A percentile compares a stretch with the other conserved stretches of the same genome.
These are phyloP conservation scores for Varanus komodoensis DNA, from an alignment of 2,113 vertebrate genomes.

Conservation along the genomic window DNA sequence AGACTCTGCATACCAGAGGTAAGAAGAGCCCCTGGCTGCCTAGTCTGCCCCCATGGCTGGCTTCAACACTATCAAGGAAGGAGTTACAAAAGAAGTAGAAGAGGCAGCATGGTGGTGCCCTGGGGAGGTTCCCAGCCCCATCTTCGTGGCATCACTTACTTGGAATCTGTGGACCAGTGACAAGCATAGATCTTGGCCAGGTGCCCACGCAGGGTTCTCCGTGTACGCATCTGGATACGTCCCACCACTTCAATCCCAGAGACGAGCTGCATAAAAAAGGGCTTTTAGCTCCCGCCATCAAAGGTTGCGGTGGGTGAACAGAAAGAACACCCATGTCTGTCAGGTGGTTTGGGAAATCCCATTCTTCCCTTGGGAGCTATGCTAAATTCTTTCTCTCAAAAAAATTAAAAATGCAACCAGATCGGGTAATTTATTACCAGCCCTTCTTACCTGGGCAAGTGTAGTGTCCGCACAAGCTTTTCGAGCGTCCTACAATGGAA, in stretches of 20 bases:
- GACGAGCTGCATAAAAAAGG: slow-evolving; percentile 73
- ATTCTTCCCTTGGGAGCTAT: not conserved
- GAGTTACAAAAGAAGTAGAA: not conserved
- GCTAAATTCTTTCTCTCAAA: not conserved
- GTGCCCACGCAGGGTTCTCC: slow-evolving; percentile 93
- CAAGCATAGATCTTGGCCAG: slow-evolving; percentile 97
- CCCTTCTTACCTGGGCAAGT: slow-evolving; percentile 82
- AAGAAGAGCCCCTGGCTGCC: not conserved
- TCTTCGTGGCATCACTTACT: slow-evolving; percentile 76
- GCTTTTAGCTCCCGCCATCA: not conserved
- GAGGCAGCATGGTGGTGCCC: not conserved
- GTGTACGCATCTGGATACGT: slow-evolving; percentile 91
- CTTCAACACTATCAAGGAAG: not conserved
- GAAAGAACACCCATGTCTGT: not conserved
- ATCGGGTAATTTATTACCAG: not conserved
- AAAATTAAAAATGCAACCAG: not conserved
- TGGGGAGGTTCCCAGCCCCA: not conserved
- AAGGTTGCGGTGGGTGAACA: not conserved
- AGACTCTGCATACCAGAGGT: not conserved
- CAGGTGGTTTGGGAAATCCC: not conserved
- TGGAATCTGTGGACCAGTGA: slow-evolving; percentile 94
- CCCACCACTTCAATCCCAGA: slow-evolving; percentile 82
- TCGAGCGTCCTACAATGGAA: slow-evolving; percentile 85
- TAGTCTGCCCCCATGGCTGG: not conserved
- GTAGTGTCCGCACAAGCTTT: slow-evolving; percentile 90